A percentile compares a stretch with the other conserved stretches of the same genome.
phyloP scores from a whole-genome alignment of 2,113 vertebrate genomes.

The Hemichromis elongatus region DNA sequence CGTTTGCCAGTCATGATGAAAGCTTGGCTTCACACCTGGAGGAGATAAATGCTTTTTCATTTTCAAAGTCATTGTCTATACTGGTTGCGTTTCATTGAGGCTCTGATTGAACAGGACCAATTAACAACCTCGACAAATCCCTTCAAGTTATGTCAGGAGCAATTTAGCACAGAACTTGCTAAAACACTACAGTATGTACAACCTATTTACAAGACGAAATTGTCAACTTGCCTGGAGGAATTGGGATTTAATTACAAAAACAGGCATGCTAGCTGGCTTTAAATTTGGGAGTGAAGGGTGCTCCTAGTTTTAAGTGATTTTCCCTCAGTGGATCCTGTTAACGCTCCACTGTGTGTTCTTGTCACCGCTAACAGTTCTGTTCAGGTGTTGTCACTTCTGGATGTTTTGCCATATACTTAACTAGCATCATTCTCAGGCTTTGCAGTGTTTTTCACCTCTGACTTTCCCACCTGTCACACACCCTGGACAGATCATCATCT shows the following conservation, averaged over 20 bases:
- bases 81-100: not conserved
- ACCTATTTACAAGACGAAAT: constrained; percentile 26
- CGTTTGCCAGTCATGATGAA: not conserved
- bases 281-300: not conserved
- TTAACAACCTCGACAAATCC: constrained; percentile 33
- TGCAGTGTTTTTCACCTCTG: not conserved
- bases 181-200: not conserved
- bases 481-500: not conserved
- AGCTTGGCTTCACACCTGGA: not conserved
- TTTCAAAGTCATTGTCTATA: not conserved
- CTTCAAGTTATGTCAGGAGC: constrained; percentile 7
- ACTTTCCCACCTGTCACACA: not conserved
- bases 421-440: not conserved
- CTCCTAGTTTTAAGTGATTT: not conserved
- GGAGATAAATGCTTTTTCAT: not conserved
- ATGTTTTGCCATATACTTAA: not conserved
- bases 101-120: constrained; percentile 1
- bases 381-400: not conserved
- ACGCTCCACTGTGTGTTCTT: not conserved
- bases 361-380: not conserved
- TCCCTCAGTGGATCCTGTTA: not conserved
- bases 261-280: not conserved
- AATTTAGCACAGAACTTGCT: constrained; percentile 7
- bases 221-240: constrained; percentile 36
- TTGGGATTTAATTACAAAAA: constrained; percentile 40